Evolutionary conservation across 2,888 invertebrate genomes (phyloP).

Genomic region (Merodon equestris): DNA sequence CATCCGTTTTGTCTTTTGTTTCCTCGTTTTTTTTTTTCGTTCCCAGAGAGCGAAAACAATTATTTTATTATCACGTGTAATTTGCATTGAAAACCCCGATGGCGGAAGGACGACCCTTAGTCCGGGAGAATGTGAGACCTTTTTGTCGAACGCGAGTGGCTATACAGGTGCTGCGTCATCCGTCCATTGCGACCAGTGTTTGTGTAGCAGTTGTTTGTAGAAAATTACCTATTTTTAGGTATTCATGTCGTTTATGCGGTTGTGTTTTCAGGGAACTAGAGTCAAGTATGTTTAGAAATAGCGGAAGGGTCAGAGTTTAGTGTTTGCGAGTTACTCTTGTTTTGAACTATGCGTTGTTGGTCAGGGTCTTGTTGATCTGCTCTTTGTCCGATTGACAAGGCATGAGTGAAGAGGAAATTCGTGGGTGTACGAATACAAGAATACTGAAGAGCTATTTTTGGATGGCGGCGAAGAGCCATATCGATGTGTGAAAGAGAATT

Average conservation of each 20-base stretch:
- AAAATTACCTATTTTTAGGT: not conserved
- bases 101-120: slow-evolving; percentile 9
- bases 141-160: no score
- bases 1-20: not conserved
- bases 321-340: no score
- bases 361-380: no score
- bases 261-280: not conserved
- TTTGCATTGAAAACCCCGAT: slow-evolving; percentile 51
- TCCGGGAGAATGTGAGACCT: not conserved
- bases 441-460: no score
- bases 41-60: slow-evolving; percentile 27
- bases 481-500: no score
- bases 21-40: no score
- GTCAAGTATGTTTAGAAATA: not conserved
- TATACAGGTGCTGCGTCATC: not conserved
- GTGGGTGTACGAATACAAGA: no score
- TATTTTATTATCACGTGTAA: slow-evolving; percentile 57
- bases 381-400: no score
- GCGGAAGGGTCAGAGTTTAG: not conserved
- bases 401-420: no score
- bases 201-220: not conserved
- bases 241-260: not conserved
- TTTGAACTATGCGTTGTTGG: no score
- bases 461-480: no score
- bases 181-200: not conserved